Conservation (phyloP, 2,113 vertebrate genomes). For the Gavia stellata region DNA sequence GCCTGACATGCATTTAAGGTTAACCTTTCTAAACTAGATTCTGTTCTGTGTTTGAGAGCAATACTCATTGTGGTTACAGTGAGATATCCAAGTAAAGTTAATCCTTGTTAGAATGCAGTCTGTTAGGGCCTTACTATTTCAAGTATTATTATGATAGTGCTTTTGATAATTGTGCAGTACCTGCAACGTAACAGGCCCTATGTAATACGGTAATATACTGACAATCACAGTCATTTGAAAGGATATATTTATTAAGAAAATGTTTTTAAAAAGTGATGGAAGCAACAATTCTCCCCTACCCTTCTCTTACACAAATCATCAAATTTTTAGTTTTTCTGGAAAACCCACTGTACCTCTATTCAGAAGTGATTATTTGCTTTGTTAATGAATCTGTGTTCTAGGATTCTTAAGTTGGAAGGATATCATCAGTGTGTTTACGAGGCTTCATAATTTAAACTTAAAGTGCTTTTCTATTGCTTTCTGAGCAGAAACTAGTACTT, state of each 20-base stretch:
- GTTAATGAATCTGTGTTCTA: background rate
- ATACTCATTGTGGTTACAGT: slow-evolving; percentile 75
- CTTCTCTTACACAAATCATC: slow-evolving; percentile 27
- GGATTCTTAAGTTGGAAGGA: background rate
- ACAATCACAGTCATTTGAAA: slow-evolving; percentile 79
- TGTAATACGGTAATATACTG: slow-evolving; percentile 70
- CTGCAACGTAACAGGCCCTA: slow-evolving; percentile 61
- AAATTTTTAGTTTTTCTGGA: slow-evolving; percentile 4
- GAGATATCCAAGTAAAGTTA: slow-evolving; percentile 66
- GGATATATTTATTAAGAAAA: slow-evolving; percentile 70
- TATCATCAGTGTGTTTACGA: slow-evolving; percentile 47
- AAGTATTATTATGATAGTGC: slow-evolving; percentile 60
- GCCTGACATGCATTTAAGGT: slow-evolving; percentile 73
- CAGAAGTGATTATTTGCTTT: slow-evolving; percentile 31
- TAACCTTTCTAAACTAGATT: slow-evolving; percentile 69
- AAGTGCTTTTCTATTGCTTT: slow-evolving; percentile 64
- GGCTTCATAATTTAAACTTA: slow-evolving; percentile 39
- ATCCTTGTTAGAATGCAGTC: slow-evolving; percentile 73
- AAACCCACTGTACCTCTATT: slow-evolving; percentile 19
- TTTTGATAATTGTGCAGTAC: slow-evolving; percentile 57
- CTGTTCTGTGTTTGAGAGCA: slow-evolving; percentile 77
- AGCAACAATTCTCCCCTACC: slow-evolving; percentile 57
- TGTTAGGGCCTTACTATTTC: slow-evolving; percentile 71
- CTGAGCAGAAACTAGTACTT: slow-evolving; percentile 56
- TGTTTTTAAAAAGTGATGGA: slow-evolving; percentile 63